A percentile compares a stretch with the other conserved stretches of the same genome.
These are phyloP conservation scores for Callimorpha dominula DNA, from an alignment of 2,888 invertebrate species.

Conservation along the genomic window DNA sequence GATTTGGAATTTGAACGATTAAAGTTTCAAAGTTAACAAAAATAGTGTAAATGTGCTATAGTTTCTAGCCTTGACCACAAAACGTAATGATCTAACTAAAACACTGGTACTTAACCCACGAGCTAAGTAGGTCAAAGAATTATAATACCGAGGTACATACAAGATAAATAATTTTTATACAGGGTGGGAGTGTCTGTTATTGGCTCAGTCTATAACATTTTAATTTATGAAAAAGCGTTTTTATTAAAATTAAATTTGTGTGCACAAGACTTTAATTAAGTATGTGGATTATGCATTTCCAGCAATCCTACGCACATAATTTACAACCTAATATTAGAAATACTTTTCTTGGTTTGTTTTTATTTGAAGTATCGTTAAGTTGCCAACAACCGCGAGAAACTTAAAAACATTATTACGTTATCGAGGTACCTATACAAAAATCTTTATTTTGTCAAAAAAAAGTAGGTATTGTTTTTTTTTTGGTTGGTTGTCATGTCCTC, in stretches of 20 bases:
- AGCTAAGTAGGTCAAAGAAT: constrained; percentile 6
- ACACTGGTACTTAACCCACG: background rate
- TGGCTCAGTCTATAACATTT: constrained; percentile 5
- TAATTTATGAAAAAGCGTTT: background rate
- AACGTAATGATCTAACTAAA: constrained; percentile 12
- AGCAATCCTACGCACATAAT: too few relatives aligned
- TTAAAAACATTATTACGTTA: too few relatives aligned
- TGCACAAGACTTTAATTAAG: too few relatives aligned
- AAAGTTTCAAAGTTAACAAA: background rate
- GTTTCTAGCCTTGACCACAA: background rate
- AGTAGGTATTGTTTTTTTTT: too few relatives aligned
- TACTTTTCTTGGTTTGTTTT: too few relatives aligned
- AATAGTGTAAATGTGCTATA: background rate
- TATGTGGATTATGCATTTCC: too few relatives aligned
- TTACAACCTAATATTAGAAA: too few relatives aligned
- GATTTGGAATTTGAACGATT: background rate
- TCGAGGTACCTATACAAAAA: too few relatives aligned
- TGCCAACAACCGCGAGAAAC: background rate
- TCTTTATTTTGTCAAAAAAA: too few relatives aligned
- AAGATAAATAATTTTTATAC: constrained; percentile 6
- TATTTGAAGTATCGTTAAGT: background rate
- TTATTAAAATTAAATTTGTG: too few relatives aligned
- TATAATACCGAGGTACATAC: background rate
- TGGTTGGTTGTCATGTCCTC: too few relatives aligned
- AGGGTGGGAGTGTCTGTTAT: constrained; percentile 25